Percentiles rank a stretch among this genome's conserved stretches.
phyloP scores from a whole-genome alignment of 2,888 invertebrate species.

The Campaea margaritaria region DNA sequence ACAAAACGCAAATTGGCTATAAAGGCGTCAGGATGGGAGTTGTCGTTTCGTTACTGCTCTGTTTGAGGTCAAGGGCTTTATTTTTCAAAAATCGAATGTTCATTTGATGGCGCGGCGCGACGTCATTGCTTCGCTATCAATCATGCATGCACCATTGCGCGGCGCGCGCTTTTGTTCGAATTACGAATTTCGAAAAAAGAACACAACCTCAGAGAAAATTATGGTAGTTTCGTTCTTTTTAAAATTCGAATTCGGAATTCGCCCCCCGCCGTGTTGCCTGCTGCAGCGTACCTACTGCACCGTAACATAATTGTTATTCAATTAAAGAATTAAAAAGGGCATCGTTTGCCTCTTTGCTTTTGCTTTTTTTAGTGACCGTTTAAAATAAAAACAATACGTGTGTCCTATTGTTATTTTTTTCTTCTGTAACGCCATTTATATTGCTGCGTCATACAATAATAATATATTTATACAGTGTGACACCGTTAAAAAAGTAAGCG shows the following conservation, averaged over 20 bases:
- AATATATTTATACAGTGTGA: conserved; percentile 73
- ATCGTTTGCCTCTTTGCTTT: conserved; percentile 28
- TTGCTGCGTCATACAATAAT: conserved; percentile 46
- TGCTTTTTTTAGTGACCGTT: conserved; percentile 6
- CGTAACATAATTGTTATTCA: conserved; percentile 69
- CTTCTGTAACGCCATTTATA: background rate
- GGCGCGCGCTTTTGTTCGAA: conserved; percentile 81
- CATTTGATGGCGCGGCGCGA: conserved; percentile 62
- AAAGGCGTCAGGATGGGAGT: conserved; percentile 42
- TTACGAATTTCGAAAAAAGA: conserved; percentile 82
- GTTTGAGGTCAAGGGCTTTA: conserved; percentile 75
- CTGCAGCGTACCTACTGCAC: conserved; percentile 51
- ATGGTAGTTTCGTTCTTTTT: conserved; percentile 76
- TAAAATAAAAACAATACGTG: background rate
- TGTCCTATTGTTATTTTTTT: conserved; percentile 6
- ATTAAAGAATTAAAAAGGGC: conserved; percentile 54
- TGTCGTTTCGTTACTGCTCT: conserved; percentile 16
- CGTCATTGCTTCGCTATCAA: conserved; percentile 80
- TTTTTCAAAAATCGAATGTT: conserved; percentile 66
- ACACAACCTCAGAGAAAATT: conserved; percentile 73
- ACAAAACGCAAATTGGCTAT: conserved; percentile 68
- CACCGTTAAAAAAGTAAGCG: conserved; percentile 84
- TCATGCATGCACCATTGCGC: conserved; percentile 83
- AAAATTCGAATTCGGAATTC: conserved; percentile 61
- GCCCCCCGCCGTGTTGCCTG: conserved; percentile 67